phyloP scores from a whole-genome alignment of 2,113 vertebrate species.

The Triplophysa siluroides region DNA sequence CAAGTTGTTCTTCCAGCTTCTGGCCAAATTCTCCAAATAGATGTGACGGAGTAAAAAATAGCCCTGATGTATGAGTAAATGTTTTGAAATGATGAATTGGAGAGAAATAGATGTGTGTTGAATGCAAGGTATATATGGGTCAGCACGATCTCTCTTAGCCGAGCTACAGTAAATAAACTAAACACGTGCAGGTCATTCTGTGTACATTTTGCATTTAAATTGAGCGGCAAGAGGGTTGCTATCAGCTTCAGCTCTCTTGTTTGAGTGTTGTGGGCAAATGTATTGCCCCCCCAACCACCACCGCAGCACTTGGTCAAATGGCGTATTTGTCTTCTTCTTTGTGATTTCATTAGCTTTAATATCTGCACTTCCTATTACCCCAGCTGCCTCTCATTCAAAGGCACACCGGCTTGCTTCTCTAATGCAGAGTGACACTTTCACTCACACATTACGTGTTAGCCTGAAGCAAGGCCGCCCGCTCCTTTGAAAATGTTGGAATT shows the following conservation, averaged over 20 bases:
- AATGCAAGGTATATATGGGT: slow-evolving; percentile 53
- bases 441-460: slow-evolving; percentile 94
- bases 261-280: slow-evolving; percentile 76
- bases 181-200: slow-evolving; percentile 46
- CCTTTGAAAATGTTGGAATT: slow-evolving; percentile 96
- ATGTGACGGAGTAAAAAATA: slow-evolving; percentile 30
- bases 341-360: slow-evolving; percentile 97
- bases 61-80: slow-evolving; percentile 44
- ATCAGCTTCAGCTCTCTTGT: slow-evolving; percentile 76
- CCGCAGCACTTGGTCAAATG: slow-evolving; percentile 82
- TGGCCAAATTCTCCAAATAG: slow-evolving; percentile 35
- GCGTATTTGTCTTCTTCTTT: slow-evolving; percentile 83
- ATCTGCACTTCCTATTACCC: slow-evolving; percentile 94
- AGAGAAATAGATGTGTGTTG: background rate
- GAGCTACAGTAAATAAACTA: slow-evolving; percentile 52
- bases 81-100: slow-evolving; percentile 27
- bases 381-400: slow-evolving; percentile 91
- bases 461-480: slow-evolving; percentile 87
- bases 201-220: slow-evolving; percentile 48
- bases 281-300: slow-evolving; percentile 66
- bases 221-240: slow-evolving; percentile 71
- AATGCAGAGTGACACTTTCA: slow-evolving; percentile 98
- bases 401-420: slow-evolving; percentile 88
- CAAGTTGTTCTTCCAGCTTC: slow-evolving; percentile 16
- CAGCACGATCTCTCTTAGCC: slow-evolving; percentile 17